Percentiles rank a stretch among this genome's conserved stretches.
phyloP scores from a whole-genome alignment of 2,113 vertebrate species.

The Arvicanthis niloticus region DNA sequence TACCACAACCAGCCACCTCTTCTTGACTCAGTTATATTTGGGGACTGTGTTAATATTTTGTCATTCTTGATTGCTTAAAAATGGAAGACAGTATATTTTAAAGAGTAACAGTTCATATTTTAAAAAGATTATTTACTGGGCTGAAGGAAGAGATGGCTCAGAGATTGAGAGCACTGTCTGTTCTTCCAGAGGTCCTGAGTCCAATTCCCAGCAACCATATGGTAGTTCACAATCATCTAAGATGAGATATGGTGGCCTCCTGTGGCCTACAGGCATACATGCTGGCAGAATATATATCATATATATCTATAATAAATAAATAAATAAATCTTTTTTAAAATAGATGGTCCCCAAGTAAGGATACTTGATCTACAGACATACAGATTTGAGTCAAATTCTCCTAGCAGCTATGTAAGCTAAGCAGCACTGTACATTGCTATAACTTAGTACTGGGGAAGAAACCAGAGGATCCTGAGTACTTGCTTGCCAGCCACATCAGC shows the following conservation, averaged over 20 bases:
- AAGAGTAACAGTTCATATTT: too few relatives aligned
- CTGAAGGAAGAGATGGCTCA: too few relatives aligned
- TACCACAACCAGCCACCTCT: not conserved
- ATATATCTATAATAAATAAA: too few relatives aligned
- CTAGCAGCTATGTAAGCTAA: not conserved
- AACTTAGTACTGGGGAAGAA: not conserved
- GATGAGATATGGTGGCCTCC: too few relatives aligned
- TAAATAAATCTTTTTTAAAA: not conserved
- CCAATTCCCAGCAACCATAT: too few relatives aligned
- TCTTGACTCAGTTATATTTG: not conserved
- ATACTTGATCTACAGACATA: not conserved
- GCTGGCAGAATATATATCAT: too few relatives aligned
- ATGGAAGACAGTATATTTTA: not conserved
- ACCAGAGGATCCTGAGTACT: not conserved
- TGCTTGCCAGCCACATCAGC: not conserved
- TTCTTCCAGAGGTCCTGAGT: too few relatives aligned
- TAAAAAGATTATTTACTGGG: too few relatives aligned
- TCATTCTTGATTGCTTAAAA: conserved; percentile 56
- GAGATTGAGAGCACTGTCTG: too few relatives aligned
- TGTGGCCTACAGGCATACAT: too few relatives aligned
- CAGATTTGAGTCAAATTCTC: not conserved
- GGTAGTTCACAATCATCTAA: too few relatives aligned
- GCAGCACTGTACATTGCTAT: not conserved
- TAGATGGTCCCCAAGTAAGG: not conserved
- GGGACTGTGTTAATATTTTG: conserved; percentile 35